Percentiles rank a stretch among this genome's conserved stretches.
Evolutionary conservation across 2,113 vertebrate species (phyloP).

Genomic region (Nyctibius bracteatus): DNA sequence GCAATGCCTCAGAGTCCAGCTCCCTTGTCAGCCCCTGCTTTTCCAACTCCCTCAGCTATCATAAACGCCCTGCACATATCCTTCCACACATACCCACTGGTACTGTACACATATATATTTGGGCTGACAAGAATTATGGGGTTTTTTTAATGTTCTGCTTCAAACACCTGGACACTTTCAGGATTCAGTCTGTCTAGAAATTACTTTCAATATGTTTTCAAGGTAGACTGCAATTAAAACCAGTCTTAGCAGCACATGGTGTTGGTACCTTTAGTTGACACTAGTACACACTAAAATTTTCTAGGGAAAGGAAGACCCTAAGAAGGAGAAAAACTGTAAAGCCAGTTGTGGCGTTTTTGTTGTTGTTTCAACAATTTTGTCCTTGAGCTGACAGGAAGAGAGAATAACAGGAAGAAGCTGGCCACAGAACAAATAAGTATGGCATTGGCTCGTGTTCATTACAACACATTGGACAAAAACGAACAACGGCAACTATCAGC

Average conservation of each 20-base stretch:
- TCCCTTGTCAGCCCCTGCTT: neutral
- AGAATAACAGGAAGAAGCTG: conserved; percentile 15
- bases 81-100: neutral
- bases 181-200: neutral
- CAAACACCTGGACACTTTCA: neutral
- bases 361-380: neutral
- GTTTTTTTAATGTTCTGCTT: neutral
- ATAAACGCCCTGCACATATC: neutral
- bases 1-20: neutral
- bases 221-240: neutral
- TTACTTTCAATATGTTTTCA: neutral
- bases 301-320: neutral
- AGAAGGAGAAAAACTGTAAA: neutral
- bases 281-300: neutral
- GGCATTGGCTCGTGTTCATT: neutral
- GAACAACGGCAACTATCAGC: conserved; percentile 3
- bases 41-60: neutral
- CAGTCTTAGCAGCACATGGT: neutral
- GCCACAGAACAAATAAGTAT: conserved; percentile 28
- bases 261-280: neutral
- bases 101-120: neutral
- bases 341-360: neutral
- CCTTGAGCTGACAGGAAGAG: neutral
- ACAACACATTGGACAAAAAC: conserved; percentile 31
- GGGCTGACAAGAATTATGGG: neutral